Conservation (phyloP, 2,113 vertebrate genomes). For the Syngnathus floridae region DNA sequence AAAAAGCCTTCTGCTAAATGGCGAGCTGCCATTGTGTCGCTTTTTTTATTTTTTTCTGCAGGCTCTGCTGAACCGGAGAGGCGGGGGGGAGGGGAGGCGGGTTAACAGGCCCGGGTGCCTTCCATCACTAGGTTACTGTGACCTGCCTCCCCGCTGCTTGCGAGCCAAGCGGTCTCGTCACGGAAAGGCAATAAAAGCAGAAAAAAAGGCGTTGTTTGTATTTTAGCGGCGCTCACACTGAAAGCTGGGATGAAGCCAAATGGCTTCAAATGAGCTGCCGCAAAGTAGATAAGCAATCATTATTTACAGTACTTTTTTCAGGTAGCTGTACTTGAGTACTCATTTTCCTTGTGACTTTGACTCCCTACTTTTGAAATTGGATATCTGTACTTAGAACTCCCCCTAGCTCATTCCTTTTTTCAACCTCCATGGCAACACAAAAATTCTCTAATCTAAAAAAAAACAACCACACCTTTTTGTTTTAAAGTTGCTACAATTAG, state of each 20-base stretch:
- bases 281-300: background rate
- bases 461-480: too few relatives aligned
- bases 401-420: too few relatives aligned
- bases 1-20: slow-evolving; percentile 32
- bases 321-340: background rate
- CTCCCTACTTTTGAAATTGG: too few relatives aligned
- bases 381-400: too few relatives aligned
- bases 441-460: too few relatives aligned
- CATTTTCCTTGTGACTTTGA: too few relatives aligned
- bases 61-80: slow-evolving; percentile 40
- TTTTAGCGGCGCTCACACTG: slow-evolving; percentile 6
- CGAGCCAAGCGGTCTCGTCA: slow-evolving; percentile 47
- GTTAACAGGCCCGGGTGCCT: slow-evolving; percentile 47
- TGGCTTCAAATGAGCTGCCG: background rate
- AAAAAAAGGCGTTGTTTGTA: slow-evolving; percentile 34
- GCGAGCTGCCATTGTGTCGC: slow-evolving; percentile 44
- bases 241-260: slow-evolving; percentile 5
- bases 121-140: slow-evolving; percentile 69
- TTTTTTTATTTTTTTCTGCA: slow-evolving; percentile 26
- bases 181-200: slow-evolving; percentile 37
- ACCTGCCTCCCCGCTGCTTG: slow-evolving; percentile 59
- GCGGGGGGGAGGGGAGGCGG: background rate
- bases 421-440: too few relatives aligned
- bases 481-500: too few relatives aligned
- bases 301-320: background rate